These are phyloP conservation scores for Ctenodactylus gundi DNA, from an alignment of 2,113 vertebrate species.

Conservation along the genomic window DNA sequence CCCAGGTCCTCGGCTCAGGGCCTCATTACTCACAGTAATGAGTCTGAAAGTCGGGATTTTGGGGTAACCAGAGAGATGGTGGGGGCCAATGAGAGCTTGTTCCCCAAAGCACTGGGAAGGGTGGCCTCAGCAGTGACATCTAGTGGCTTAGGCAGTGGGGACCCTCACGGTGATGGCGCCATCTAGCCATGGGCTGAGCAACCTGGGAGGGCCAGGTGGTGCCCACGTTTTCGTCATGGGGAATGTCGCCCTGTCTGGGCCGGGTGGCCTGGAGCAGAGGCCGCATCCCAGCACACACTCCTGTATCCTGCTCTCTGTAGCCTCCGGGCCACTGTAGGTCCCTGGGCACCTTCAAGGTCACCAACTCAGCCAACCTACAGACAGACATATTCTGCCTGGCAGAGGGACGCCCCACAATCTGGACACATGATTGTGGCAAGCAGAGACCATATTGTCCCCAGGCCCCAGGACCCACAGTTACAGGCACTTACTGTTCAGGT, in stretches of 20 bases:
- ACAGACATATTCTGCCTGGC: neutral
- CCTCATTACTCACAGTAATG: no score
- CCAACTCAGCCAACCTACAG: neutral
- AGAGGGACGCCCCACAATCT: neutral
- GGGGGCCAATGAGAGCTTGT: neutral
- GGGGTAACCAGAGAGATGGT: no score
- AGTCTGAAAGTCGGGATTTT: no score
- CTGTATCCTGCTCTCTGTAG: neutral
- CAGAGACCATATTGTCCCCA: neutral
- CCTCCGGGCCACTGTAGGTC: neutral
- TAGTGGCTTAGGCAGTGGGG: no score
- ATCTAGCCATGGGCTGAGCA: neutral
- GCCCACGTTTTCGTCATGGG: neutral
- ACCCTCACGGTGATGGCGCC: neutral
- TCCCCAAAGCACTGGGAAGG: neutral
- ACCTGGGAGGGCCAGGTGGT: neutral
- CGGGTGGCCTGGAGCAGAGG: neutral
- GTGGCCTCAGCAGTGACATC: neutral
- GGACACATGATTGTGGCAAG: neutral
- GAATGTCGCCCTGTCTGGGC: neutral
- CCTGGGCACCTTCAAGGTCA: no score
- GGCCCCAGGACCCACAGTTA: neutral
- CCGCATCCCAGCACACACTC: neutral
- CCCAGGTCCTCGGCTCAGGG: no score
- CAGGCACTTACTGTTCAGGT: slow-evolving; percentile 87